Conservation (phyloP, 2,113 vertebrate genomes). For the Oncorhynchus mykiss region DNA sequence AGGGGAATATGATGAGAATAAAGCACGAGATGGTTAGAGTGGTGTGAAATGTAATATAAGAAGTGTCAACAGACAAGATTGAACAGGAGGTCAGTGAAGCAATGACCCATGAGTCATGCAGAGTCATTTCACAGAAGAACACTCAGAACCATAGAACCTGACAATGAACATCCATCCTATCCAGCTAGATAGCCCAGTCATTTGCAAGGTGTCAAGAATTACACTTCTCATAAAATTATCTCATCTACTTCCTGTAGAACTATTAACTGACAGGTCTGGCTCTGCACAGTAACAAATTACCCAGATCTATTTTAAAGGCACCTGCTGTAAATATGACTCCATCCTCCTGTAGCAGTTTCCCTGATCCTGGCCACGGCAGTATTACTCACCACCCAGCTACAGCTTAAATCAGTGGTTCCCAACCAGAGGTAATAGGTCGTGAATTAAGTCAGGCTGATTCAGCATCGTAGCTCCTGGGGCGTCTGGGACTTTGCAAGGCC, state of each 20-base stretch:
- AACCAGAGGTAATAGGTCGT: not conserved
- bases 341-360: no score
- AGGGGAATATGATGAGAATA: not conserved
- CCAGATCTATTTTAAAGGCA: not conserved
- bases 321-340: no score
- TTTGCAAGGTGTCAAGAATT: not conserved
- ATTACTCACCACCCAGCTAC: not conserved
- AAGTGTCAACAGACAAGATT: not conserved
- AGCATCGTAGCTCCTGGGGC: not conserved
- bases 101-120: no score
- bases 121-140: not conserved
- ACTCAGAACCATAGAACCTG: no score
- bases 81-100: not conserved
- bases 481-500: conserved; percentile 20
- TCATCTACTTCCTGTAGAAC: not conserved
- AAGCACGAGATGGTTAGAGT: not conserved
- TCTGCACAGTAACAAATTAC: not conserved
- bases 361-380: no score
- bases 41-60: not conserved
- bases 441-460: conserved; percentile 27
- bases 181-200: no score
- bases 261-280: not conserved
- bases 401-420: not conserved
- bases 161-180: no score
- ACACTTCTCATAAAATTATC: not conserved